Evolutionary conservation across 1,140 invertebrate genomes (phyloP).

Genomic region (Aphelinus atriplicis): DNA sequence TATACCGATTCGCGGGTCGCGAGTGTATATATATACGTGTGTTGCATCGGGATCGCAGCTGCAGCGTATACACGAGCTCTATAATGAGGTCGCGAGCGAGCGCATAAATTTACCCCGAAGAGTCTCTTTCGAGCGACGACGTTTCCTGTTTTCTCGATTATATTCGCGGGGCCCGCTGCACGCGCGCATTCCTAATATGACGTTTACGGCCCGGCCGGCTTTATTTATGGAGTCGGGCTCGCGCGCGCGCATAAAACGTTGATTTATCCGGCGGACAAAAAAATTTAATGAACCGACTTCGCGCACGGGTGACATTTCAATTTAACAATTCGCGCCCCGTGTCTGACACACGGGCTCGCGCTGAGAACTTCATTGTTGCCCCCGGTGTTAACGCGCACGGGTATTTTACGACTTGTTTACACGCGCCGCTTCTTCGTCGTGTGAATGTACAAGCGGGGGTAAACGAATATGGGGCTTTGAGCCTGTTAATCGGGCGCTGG

Average conservation of each 20-base stretch:
- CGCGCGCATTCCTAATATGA: slow-evolving; percentile 24
- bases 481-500: too few species aligned
- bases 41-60: slow-evolving; percentile 5
- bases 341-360: too few species aligned
- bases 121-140: not conserved
- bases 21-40: slow-evolving; percentile 8
- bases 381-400: too few species aligned
- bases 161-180: not conserved
- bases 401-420: too few species aligned
- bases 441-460: too few species aligned
- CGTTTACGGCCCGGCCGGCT: slow-evolving; percentile 6
- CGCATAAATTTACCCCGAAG: slow-evolving; percentile 36
- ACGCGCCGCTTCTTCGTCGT: too few species aligned
- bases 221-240: slow-evolving; percentile 18
- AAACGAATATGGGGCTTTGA: too few species aligned
- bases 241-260: not conserved
- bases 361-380: too few species aligned
- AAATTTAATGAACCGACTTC: too few species aligned
- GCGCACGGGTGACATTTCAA: too few species aligned
- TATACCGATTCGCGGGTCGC: not conserved
- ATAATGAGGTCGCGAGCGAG: slow-evolving; percentile 18
- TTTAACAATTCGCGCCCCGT: too few species aligned
- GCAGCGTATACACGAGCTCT: not conserved
- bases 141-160: slow-evolving; percentile 24
- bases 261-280: too few species aligned